A percentile compares a stretch with the other conserved stretches of the same genome.
These are phyloP conservation scores for Volucella inanis DNA, from an alignment of 2,888 invertebrate species.

Conservation along the genomic window DNA sequence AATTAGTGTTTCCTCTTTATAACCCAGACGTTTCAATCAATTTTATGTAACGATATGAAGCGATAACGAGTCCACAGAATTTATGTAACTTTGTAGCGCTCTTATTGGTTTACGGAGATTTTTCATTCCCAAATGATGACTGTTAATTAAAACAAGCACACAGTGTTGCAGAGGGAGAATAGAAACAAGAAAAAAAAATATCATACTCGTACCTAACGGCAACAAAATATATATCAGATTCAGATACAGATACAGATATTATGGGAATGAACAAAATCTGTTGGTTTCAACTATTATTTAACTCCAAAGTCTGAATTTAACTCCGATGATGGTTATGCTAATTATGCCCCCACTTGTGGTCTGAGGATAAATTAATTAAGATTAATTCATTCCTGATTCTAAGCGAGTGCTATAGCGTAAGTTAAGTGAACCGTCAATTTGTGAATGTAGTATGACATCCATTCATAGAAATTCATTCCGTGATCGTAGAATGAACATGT, in stretches of 20 bases:
- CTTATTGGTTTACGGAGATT: not conserved
- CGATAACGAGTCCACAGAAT: not conserved
- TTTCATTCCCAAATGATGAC: slow-evolving; percentile 30
- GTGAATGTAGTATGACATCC: not conserved
- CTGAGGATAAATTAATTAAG: slow-evolving; percentile 1
- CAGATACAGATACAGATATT: not conserved
- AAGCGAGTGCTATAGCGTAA: not conserved
- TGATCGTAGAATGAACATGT: too few species aligned
- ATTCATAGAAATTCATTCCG: too few species aligned
- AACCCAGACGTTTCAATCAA: too few species aligned
- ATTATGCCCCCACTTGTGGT: slow-evolving; percentile 1
- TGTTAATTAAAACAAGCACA: slow-evolving; percentile 2
- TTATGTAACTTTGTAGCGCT: slow-evolving; percentile 3
- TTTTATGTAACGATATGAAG: not conserved
- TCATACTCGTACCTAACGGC: not conserved
- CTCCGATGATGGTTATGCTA: not conserved
- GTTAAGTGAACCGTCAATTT: slow-evolving; percentile 12
- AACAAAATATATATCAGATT: not conserved
- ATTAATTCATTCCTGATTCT: not conserved
- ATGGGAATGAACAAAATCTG: slow-evolving; percentile 16
- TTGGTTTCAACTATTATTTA: slow-evolving; percentile 24
- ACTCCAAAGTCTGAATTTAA: not conserved
- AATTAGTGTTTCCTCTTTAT: too few species aligned
- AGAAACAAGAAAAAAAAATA: not conserved
- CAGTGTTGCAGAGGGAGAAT: not conserved